A percentile compares a stretch with the other conserved stretches of the same genome.
Conservation (phyloP, 1,140 invertebrate genomes). For the Aphelinus certus region DNA sequence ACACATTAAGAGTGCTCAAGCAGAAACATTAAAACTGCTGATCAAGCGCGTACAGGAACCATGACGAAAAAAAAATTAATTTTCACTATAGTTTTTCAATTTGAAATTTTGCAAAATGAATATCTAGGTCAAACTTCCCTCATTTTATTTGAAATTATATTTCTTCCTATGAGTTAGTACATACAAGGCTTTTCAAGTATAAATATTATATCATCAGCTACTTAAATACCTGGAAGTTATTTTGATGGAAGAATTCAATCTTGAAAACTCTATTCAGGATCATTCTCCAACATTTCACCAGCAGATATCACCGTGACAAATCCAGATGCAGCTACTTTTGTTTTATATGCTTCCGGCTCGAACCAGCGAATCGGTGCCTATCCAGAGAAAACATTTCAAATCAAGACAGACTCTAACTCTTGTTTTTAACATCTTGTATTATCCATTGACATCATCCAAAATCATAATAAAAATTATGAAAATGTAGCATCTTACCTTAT, state of each 20-base stretch:
- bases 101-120: neutral
- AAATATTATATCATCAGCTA: neutral
- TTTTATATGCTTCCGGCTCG: slow-evolving; percentile 65
- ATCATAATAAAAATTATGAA: no score
- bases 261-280: slow-evolving; percentile 55
- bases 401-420: no score
- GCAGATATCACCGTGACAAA: slow-evolving; percentile 58
- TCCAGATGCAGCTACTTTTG: slow-evolving; percentile 61
- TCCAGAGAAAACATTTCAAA: neutral
- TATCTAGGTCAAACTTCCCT: neutral
- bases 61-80: no score
- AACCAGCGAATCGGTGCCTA: slow-evolving; percentile 66
- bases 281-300: slow-evolving; percentile 55
- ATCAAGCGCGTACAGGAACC: no score
- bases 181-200: no score
- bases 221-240: neutral
- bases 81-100: no score
- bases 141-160: no score
- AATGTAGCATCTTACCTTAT: slow-evolving; percentile 48
- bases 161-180: no score
- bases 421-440: no score
- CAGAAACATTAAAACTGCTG: no score
- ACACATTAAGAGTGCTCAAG: no score
- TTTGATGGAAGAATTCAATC: neutral
- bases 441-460: no score